These are phyloP conservation scores for Puffinus mauretanicus DNA, from an alignment of 2,113 vertebrate species.

Conservation along the genomic window DNA sequence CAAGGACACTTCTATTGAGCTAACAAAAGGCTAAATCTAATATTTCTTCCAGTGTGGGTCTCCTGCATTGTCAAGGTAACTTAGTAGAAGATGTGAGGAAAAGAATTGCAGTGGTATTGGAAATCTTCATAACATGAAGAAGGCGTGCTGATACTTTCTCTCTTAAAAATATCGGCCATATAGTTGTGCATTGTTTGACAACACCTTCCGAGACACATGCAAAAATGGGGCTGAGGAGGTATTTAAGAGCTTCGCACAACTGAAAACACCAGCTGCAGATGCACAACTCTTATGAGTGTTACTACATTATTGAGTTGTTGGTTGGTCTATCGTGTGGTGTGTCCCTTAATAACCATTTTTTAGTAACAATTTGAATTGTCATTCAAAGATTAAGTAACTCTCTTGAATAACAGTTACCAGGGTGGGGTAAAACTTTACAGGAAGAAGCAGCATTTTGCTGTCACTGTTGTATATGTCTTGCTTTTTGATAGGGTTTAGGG, in stretches of 20 bases:
- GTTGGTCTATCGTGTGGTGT: fast-evolving
- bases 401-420: neutral
- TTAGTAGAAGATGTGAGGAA: neutral
- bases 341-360: neutral
- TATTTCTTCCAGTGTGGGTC: neutral
- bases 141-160: neutral
- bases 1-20: neutral
- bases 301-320: neutral
- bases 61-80: neutral
- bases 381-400: neutral
- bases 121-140: neutral
- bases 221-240: neutral
- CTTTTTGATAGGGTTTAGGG: neutral
- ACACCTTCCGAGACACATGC: neutral
- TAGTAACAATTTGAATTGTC: neutral
- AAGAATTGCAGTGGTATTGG: neutral
- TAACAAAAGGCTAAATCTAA: neutral
- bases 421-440: neutral
- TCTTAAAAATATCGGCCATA: fast-evolving
- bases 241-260: neutral
- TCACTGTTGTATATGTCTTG: neutral
- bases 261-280: neutral
- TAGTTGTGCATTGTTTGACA: neutral
- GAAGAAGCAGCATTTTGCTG: neutral
- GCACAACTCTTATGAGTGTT: fast-evolving